A percentile compares a stretch with the other conserved stretches of the same genome.
Evolutionary conservation across 1,140 invertebrate species (phyloP).

Genomic region (Leguminivora glycinivorella): DNA sequence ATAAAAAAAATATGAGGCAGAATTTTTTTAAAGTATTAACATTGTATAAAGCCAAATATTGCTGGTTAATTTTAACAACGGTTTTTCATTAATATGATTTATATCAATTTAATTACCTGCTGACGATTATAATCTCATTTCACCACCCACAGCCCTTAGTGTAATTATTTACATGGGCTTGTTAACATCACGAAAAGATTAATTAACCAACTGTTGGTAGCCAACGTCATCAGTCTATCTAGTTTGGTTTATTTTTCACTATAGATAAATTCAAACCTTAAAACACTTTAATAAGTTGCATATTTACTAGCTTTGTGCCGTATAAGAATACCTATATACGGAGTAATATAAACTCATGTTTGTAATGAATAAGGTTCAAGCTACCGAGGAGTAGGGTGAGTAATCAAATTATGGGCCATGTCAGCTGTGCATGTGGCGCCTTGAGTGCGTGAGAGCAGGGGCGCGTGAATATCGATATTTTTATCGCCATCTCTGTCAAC

Average conservation of each 20-base stretch:
- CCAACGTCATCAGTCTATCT: background rate
- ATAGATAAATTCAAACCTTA: too few relatives aligned
- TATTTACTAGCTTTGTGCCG: too few relatives aligned
- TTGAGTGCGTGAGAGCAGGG: background rate
- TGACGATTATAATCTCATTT: conserved; percentile 4
- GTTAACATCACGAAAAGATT: conserved; percentile 12
- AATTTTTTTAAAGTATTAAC: too few relatives aligned
- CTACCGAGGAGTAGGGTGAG: background rate
- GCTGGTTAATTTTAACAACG: too few relatives aligned
- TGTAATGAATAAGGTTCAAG: background rate
- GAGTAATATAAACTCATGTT: background rate
- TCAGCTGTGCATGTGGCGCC: conserved; percentile 13
- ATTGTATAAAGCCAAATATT: too few relatives aligned
- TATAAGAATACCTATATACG: background rate
- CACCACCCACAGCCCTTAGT: background rate
- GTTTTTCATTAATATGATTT: background rate
- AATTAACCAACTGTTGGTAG: conserved; percentile 3
- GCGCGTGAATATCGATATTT: background rate
- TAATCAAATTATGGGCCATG: background rate
- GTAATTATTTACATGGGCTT: conserved; percentile 4
- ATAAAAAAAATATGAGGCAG: too few relatives aligned
- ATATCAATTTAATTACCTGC: background rate
- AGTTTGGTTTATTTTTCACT: background rate
- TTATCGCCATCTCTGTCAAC: background rate
- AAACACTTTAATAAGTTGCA: background rate